These are phyloP conservation scores for Bombus confusus DNA, from an alignment of 1,140 invertebrate genomes.

Conservation along the genomic window DNA sequence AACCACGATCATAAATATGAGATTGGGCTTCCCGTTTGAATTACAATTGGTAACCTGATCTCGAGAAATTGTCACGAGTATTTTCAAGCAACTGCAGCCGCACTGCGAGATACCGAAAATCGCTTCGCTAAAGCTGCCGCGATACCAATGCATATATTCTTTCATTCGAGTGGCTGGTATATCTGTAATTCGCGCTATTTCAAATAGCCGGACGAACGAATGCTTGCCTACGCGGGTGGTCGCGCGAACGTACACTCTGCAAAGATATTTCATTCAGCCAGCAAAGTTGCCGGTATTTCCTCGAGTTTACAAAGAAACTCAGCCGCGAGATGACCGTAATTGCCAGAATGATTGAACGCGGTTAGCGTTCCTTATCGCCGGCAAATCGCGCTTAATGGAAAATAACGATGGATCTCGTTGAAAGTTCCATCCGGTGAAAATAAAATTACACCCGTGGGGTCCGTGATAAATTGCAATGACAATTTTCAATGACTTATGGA, in stretches of 20 bases:
- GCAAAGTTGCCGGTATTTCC: neutral
- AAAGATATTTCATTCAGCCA: neutral
- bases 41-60: neutral
- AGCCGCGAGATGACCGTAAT: constrained; percentile 5
- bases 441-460: constrained; percentile 38
- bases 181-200: neutral
- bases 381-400: constrained; percentile 40
- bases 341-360: constrained; percentile 39
- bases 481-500: constrained; percentile 62
- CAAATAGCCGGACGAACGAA: neutral
- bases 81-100: neutral
- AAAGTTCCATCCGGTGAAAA: constrained; percentile 20
- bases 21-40: neutral
- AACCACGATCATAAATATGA: neutral
- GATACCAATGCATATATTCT: neutral
- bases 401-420: constrained; percentile 38
- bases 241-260: neutral
- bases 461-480: constrained; percentile 49
- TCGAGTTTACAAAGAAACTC: neutral
- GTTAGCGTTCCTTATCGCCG: constrained; percentile 9
- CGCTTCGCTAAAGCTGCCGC: neutral
- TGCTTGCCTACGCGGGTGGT: no score
- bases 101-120: neutral
- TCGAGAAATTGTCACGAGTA: constrained; percentile 13
- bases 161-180: constrained; percentile 15